Base-by-base conservation (phyloP, 2,888 invertebrate species). In the Lampropteryx suffumata region DNA sequence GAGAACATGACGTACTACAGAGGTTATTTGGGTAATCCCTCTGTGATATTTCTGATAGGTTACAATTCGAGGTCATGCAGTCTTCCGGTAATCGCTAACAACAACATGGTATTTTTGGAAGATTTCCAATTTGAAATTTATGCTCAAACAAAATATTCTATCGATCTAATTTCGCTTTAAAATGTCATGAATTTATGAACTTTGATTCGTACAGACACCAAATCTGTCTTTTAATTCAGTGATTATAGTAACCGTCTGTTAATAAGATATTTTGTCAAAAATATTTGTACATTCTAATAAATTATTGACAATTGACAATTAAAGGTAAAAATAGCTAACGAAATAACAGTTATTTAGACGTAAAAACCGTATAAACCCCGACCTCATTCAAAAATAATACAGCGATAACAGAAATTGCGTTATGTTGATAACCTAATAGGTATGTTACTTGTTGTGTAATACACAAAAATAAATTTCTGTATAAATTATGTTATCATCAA, bases 381-480 rank as follows among this genome's bases (percentile, higher is more conserved):
- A 50, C 57, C 54, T 41, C 49, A 49, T 57, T 58, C 12, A 56
- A 52, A 53, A 57, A 51, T 32, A 50, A 48, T 44, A 45, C 55
- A 45, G 11, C 45, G 61, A 62, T 59, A 57, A 62, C 50, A 35
- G n/a, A 40, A 41, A 46, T 32, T 44, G 58, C 42, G 55, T 39
- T 37, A 50, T 45, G 13, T 39, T 44, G 27, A 42, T 48, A 48
- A 26, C 14, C 28, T 28, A 27, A 37, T 48, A 42, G 36, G 30
- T 28, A 34, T 1, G 10, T 28, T 41, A 30, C 29, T 29, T 34
- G 43, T 68, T 65, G 53, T 64, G 58, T 66, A 66, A 63, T 58
- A 61, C 33, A 47, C 37, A 41, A 59, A 63, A 67, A 66, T 68
- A 67, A 67, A 57, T 33, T n/a, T 61, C 30, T 56, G 57, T 60